Percentiles rank a stretch among this genome's conserved stretches.
These are phyloP conservation scores for Labeo calbasu DNA, from an alignment of 2,797 vertebrate species.

Conservation along the genomic window DNA sequence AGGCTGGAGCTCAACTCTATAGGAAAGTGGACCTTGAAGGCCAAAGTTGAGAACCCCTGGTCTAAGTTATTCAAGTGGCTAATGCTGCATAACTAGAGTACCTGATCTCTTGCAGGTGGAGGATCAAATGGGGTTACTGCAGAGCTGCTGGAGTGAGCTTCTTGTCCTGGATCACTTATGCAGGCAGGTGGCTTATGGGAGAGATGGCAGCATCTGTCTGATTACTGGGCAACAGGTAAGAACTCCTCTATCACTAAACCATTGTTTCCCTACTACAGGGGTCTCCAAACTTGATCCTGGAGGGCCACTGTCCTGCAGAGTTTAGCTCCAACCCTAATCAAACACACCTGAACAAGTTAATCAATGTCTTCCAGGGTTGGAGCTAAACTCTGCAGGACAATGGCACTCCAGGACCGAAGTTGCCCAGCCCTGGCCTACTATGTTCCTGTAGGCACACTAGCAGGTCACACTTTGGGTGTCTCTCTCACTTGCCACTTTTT, in stretches of 20 bases:
- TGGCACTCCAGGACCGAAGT: too few relatives aligned
- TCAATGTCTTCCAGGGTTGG: too few relatives aligned
- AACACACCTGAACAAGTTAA: too few relatives aligned
- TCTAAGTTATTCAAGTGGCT: neutral
- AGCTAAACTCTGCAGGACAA: too few relatives aligned
- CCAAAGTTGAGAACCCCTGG: neutral
- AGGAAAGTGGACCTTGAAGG: neutral
- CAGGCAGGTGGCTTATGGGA: constrained; percentile 80
- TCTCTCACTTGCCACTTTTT: neutral
- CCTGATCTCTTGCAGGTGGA: constrained; percentile 73
- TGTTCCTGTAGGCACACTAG: neutral
- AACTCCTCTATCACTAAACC: too few relatives aligned
- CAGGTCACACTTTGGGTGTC: neutral
- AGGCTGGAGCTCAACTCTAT: neutral
- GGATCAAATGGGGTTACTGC: constrained; percentile 84
- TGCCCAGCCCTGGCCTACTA: too few relatives aligned
- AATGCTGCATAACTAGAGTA: neutral
- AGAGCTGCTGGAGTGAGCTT: constrained; percentile 86
- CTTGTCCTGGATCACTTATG: constrained; percentile 83
- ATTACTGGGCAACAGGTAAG: constrained; percentile 83
- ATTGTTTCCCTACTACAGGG: neutral
- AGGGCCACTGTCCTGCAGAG: too few relatives aligned
- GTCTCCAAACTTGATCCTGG: too few relatives aligned
- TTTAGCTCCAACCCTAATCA: too few relatives aligned
- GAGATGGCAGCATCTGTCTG: constrained; percentile 80